phyloP scores from a whole-genome alignment of 2,113 vertebrate genomes.

The Capra hircus region DNA sequence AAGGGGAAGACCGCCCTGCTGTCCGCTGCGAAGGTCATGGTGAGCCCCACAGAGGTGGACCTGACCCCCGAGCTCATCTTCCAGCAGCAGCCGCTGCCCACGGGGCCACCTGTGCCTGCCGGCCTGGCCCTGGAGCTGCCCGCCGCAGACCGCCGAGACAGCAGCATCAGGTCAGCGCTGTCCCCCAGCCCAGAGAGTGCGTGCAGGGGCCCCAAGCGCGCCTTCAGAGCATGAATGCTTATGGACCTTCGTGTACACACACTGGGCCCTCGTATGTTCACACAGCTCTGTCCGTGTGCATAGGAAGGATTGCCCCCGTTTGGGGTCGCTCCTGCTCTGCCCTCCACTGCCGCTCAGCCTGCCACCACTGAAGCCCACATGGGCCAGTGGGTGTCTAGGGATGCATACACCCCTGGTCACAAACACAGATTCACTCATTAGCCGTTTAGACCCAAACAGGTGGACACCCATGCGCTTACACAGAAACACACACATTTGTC shows the following conservation, averaged over 20 bases:
- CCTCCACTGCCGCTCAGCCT: not conserved
- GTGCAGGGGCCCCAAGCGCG: fast-evolving
- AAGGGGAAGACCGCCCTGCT: constrained; percentile 97
- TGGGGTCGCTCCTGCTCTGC: not conserved
- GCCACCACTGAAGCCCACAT: not conserved
- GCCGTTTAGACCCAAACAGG: not conserved
- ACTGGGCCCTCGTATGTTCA: fast-evolving
- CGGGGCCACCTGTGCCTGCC: constrained; percentile 71
- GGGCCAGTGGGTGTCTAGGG: not conserved
- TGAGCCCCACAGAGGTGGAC: constrained; percentile 98
- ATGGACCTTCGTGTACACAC: fast-evolving
- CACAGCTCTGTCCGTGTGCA: fast-evolving
- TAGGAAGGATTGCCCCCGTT: fast-evolving
- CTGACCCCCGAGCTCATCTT: constrained; percentile 93
- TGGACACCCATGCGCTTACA: fast-evolving
- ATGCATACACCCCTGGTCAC: fast-evolving
- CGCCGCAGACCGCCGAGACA: constrained; percentile 88
- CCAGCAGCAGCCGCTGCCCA: constrained; percentile 85
- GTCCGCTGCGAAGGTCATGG: constrained; percentile 98
- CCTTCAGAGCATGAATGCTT: fast-evolving
- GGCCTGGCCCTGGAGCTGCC: constrained; percentile 69
- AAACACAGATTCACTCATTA: not conserved
- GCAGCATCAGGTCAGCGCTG: constrained; percentile 87
- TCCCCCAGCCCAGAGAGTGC: fast-evolving
- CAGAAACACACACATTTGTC: fast-evolving